Conservation (phyloP, 2,888 invertebrate genomes). For the Blera fallax region DNA sequence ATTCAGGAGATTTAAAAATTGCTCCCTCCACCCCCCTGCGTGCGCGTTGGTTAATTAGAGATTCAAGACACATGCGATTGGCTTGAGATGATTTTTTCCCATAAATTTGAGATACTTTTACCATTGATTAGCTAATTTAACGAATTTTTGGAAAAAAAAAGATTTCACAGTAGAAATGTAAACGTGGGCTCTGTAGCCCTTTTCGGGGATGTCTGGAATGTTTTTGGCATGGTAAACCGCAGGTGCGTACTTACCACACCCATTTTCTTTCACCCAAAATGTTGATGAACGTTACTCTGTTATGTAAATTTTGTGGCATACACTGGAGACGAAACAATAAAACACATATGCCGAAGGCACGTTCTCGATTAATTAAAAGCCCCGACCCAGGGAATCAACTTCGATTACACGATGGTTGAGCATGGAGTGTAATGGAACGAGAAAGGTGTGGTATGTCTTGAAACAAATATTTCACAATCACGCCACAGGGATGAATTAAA, state of each 20-base stretch:
- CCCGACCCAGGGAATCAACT: slow-evolving; percentile 5
- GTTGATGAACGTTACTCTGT: slow-evolving; percentile 33
- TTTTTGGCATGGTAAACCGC: slow-evolving; percentile 31
- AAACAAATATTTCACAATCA: slow-evolving; percentile 26
- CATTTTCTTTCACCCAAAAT: neutral
- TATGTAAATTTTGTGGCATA: slow-evolving; percentile 51
- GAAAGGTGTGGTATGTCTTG: neutral
- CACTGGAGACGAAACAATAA: slow-evolving; percentile 52
- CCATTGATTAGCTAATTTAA: slow-evolving; percentile 45
- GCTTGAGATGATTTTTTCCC: neutral
- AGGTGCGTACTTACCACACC: slow-evolving; percentile 43
- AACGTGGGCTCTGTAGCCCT: neutral
- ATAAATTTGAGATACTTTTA: neutral
- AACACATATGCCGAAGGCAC: slow-evolving; percentile 51
- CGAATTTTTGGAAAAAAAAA: neutral
- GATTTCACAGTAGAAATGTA: neutral
- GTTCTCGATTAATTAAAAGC: slow-evolving; percentile 59
- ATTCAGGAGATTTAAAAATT: slow-evolving; percentile 43
- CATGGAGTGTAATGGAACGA: neutral
- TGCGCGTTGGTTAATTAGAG: slow-evolving; percentile 33
- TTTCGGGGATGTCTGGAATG: slow-evolving; percentile 5
- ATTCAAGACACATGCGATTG: slow-evolving; percentile 52
- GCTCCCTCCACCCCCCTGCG: neutral
- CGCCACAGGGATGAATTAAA: slow-evolving; percentile 17
- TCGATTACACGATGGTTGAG: slow-evolving; percentile 12